A percentile compares a stretch with the other conserved stretches of the same genome.
Evolutionary conservation across 2,113 vertebrate species (phyloP).

Genomic region (Leucosticte australis): DNA sequence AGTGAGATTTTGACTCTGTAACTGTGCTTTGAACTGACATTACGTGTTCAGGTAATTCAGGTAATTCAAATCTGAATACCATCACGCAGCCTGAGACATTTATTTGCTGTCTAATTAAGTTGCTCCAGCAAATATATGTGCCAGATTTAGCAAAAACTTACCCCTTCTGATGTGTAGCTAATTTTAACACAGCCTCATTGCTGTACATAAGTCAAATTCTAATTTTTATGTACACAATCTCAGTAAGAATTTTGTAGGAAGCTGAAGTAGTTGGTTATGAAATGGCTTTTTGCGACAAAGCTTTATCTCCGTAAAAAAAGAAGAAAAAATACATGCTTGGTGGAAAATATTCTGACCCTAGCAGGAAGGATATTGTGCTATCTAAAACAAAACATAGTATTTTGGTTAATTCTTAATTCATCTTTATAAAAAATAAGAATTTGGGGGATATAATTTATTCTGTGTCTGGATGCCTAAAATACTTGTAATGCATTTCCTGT

Average conservation of each 20-base stretch:
- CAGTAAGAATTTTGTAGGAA: neutral
- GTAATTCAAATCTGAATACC: neutral
- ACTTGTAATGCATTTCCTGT: neutral
- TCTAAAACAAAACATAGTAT: neutral
- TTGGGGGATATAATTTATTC: neutral
- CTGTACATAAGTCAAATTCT: neutral
- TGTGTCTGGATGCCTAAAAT: neutral
- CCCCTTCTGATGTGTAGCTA: neutral
- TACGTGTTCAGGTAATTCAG: neutral
- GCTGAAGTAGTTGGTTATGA: neutral
- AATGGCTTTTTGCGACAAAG: neutral
- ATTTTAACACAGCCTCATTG: neutral
- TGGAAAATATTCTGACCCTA: neutral
- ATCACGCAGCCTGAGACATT: neutral
- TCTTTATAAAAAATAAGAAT: neutral
- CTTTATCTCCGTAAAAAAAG: neutral
- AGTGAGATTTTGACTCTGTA: neutral
- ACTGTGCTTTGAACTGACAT: neutral
- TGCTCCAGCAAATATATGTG: neutral
- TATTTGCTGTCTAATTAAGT: neutral
- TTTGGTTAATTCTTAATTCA: neutral
- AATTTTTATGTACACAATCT: neutral
- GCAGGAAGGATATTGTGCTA: neutral
- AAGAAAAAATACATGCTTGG: neutral
- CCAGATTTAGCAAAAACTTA: neutral